Base-by-base conservation (phyloP, 2,797 vertebrate genomes). In the Meda fulgida region DNA sequence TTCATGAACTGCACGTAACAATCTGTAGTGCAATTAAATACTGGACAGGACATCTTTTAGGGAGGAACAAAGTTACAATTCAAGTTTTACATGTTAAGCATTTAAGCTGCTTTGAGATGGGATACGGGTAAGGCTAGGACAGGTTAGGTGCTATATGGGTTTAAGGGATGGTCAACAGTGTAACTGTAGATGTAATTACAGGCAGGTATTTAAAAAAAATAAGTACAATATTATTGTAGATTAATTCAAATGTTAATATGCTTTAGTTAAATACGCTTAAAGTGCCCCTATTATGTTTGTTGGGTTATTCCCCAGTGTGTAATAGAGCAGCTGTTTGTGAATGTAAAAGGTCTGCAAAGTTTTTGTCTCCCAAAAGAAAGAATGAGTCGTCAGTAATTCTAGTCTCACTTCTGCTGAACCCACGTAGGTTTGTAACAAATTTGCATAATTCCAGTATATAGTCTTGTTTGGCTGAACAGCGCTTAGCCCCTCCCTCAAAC, bases 1-100 rank as follows among this genome's bases (percentile, higher is more conserved):
- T 72, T 93, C 60, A 6, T 87, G 89, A 92, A 95, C 88, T 89
- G 90, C 5, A 60, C 80, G 86, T 93, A 92, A 88, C 95, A 96
- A 46, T 91, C 83, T 1, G 93, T 90, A 70, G 85, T 93, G 83
- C 95, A 96, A 40, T 7, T 88, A 75, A 95, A 95, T 2, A 90
- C 86, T 26, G 88, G 93, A 76, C 95, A 96, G 83, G 80, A 87
- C 2, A 94, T 78, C 94, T 95, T 87, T 69, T 63, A 16, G 43
- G 26, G 14, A 40, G 66, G 55, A 83, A 66, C 10, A 80, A 70
- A 78, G 11, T 43, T 55, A 14, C 7, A 26, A n/a, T n/a, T 46
- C 21, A 83, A 26, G 5, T 29, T 6, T 6, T 63, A 46, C 18
- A 67, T 34, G 21, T 21, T 34, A 67, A 36, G 18, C 8, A 34